Percentiles rank a stretch among this genome's conserved stretches.
These are phyloP conservation scores for Steatornis caripensis DNA, from an alignment of 2,113 vertebrate genomes.

Conservation along the genomic window DNA sequence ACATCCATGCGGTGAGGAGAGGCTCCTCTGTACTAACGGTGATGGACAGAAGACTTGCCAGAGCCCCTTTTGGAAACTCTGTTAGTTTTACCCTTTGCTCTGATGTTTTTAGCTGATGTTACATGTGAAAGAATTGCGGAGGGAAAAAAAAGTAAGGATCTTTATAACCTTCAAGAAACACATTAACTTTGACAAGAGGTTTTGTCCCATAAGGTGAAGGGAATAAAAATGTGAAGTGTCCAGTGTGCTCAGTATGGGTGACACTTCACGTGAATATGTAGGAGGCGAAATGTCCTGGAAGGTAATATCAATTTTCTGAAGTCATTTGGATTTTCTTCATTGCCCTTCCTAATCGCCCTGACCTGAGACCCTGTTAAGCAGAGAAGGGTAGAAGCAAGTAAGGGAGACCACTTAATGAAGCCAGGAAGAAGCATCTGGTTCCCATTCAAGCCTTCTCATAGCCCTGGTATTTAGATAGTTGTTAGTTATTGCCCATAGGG, in stretches of 20 bases:
- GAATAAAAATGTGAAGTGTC: not conserved
- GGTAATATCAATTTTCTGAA: accelerated
- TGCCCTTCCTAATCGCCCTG: not conserved
- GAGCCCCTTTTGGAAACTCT: not conserved
- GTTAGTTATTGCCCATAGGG: not conserved
- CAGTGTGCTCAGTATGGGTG: accelerated
- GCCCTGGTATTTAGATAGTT: not conserved
- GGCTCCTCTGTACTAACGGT: not conserved
- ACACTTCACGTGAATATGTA: not conserved
- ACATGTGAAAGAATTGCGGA: not conserved
- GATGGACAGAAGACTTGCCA: not conserved
- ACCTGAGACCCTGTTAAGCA: not conserved
- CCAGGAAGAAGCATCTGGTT: not conserved
- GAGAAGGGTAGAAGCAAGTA: not conserved
- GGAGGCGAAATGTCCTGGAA: not conserved
- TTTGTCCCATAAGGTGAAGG: not conserved
- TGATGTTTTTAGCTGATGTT: conserved; percentile 42
- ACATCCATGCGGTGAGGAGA: not conserved
- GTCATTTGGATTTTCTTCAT: not conserved
- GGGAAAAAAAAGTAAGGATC: not conserved
- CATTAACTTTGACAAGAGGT: not conserved
- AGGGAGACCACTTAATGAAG: not conserved
- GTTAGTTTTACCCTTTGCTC: not conserved
- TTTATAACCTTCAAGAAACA: not conserved
- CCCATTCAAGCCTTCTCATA: not conserved